Percentiles rank a stretch among this genome's conserved stretches.
These are phyloP conservation scores for Carabus problematicus DNA, from an alignment of 2,888 invertebrate genomes.

Conservation along the genomic window DNA sequence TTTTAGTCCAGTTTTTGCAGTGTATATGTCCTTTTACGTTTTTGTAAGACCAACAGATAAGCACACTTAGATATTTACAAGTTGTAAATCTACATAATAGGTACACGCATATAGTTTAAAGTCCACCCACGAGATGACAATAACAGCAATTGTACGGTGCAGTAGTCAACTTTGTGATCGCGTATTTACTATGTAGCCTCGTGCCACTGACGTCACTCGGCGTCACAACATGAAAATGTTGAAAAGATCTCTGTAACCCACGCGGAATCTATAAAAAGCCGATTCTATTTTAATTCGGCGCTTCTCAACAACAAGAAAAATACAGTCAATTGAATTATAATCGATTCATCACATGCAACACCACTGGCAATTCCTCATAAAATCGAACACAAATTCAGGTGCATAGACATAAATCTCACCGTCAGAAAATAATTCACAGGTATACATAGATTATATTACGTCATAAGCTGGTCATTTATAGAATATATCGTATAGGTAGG, in stretches of 20 bases:
- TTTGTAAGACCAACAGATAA: too few relatives aligned
- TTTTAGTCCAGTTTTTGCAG: too few relatives aligned
- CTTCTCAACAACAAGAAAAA: constrained; percentile 19
- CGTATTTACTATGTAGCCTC: too few relatives aligned
- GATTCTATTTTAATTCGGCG: constrained; percentile 16
- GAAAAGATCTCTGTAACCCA: constrained; percentile 1
- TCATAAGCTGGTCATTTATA: constrained; percentile 14
- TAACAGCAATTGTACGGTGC: constrained; percentile 6
- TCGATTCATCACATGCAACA: background rate
- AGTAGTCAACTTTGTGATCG: background rate
- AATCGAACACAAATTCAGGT: background rate
- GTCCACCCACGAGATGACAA: background rate
- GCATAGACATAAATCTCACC: background rate
- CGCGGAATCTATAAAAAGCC: constrained; percentile 12
- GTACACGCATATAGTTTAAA: background rate
- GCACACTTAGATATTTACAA: too few relatives aligned
- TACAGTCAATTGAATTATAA: background rate
- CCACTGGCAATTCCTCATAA: too few relatives aligned
- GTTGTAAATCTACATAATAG: too few relatives aligned
- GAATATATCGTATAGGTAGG: constrained; percentile 21
- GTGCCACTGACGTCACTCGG: background rate
- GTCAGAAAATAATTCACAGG: constrained; percentile 1
- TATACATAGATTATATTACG: constrained; percentile 7
- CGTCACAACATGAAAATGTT: constrained; percentile 12
- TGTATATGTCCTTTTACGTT: too few relatives aligned